phyloP scores from a whole-genome alignment of 2,888 invertebrate species.

The Cataglyphis cursor region DNA sequence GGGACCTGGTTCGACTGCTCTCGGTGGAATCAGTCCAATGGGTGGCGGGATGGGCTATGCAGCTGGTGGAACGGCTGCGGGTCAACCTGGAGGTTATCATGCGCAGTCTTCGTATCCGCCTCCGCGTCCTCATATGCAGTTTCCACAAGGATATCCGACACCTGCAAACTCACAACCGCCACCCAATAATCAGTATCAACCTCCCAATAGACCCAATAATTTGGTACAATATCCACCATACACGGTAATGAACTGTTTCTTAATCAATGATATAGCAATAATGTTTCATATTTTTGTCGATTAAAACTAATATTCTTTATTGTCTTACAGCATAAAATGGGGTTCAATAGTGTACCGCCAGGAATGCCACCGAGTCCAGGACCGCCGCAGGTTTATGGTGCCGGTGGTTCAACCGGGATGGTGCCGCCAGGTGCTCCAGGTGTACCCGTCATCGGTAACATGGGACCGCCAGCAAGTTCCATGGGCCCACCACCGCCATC shows the following conservation, averaged over 20 bases:
- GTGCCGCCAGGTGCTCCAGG: slow-evolving; percentile 86
- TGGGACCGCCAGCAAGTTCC: slow-evolving; percentile 89
- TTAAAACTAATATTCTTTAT: slow-evolving; percentile 60
- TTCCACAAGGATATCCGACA: slow-evolving; percentile 85
- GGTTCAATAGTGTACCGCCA: slow-evolving; percentile 88
- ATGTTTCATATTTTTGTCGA: slow-evolving; percentile 1
- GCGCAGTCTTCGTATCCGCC: slow-evolving; percentile 86
- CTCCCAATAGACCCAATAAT: slow-evolving; percentile 84
- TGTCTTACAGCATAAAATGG: slow-evolving; percentile 90
- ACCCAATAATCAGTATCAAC: slow-evolving; percentile 85
- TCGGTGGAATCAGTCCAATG: slow-evolving; percentile 84
- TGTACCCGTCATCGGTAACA: slow-evolving; percentile 86
- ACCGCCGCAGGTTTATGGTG: slow-evolving; percentile 88
- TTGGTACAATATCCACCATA: slow-evolving; percentile 86
- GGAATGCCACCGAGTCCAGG: slow-evolving; percentile 89
- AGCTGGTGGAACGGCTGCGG: slow-evolving; percentile 85
- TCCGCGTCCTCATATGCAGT: slow-evolving; percentile 87
- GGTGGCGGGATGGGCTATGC: slow-evolving; percentile 84
- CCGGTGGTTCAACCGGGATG: slow-evolving; percentile 88
- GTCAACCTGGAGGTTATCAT: slow-evolving; percentile 87
- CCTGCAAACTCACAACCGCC: slow-evolving; percentile 84
- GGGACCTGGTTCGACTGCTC: slow-evolving; percentile 85
- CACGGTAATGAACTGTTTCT: slow-evolving; percentile 77
- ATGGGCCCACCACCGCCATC: slow-evolving; percentile 90
- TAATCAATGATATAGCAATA: neutral